Percentiles rank a stretch among this genome's conserved stretches.
These are phyloP conservation scores for Peromyscus polionotus DNA, from an alignment of 2,113 vertebrate genomes.

Conservation along the genomic window DNA sequence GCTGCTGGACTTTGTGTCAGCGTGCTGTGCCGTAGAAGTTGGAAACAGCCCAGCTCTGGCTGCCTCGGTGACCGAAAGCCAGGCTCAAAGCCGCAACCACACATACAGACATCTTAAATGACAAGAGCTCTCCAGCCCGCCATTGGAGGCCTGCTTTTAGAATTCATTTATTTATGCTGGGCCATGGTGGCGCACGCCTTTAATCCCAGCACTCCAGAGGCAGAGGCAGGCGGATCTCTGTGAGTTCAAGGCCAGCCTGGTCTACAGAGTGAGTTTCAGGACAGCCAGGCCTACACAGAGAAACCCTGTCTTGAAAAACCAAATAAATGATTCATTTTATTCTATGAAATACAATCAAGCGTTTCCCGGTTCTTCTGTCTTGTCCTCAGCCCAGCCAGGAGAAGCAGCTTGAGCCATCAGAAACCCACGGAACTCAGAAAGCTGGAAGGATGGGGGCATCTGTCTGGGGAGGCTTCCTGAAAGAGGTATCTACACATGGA, in stretches of 20 bases:
- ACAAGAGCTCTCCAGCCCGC: rapidly evolving
- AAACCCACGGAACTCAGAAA: not conserved
- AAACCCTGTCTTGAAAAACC: not conserved
- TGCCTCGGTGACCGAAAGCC: too few relatives aligned
- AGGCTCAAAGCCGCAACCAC: not conserved
- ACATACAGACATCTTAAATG: not conserved
- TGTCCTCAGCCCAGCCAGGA: not conserved
- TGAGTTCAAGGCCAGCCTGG: not conserved
- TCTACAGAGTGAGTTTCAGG: not conserved
- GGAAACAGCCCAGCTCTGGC: too few relatives aligned
- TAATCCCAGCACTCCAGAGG: not conserved
- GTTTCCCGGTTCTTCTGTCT: not conserved
- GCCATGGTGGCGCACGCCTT: not conserved
- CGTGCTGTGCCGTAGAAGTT: not conserved
- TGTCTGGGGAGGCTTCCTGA: not conserved
- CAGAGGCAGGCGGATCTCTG: not conserved
- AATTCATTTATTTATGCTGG: not conserved
- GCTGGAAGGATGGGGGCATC: not conserved
- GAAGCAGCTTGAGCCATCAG: not conserved
- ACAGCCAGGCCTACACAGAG: not conserved
- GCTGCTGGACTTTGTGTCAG: not conserved
- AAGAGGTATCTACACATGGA: not conserved
- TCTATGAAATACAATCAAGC: not conserved
- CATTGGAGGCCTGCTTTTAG: not conserved
- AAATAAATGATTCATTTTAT: not conserved